These are phyloP conservation scores for Apamea monoglypha DNA, from an alignment of 2,888 invertebrate species.

Conservation along the genomic window DNA sequence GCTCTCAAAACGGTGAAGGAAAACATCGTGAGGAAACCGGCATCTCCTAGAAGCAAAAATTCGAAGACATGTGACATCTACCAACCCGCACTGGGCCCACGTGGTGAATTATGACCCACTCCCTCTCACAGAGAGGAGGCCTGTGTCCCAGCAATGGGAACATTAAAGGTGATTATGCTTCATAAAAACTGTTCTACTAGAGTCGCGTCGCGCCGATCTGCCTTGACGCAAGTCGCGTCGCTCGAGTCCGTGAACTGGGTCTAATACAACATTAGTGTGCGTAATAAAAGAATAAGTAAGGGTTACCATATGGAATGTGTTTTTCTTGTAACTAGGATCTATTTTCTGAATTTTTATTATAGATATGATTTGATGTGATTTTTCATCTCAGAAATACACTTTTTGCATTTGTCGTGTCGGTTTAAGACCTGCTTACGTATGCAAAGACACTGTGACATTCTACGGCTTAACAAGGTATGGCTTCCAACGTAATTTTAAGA, in stretches of 20 bases:
- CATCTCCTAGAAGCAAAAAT: too few species aligned
- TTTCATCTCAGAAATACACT: conserved; percentile 39
- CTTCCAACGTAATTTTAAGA: conserved; percentile 41
- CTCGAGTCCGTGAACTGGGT: neutral
- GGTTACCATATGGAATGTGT: conserved; percentile 60
- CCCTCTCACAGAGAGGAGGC: too few species aligned
- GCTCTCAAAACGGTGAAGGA: too few species aligned
- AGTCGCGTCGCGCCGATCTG: neutral
- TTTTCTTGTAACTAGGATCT: conserved; percentile 65
- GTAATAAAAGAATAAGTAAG: conserved; percentile 73
- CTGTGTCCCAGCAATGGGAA: too few species aligned
- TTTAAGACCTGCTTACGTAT: conserved; percentile 30
- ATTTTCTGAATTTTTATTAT: conserved; percentile 60
- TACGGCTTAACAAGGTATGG: conserved; percentile 26
- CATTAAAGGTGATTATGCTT: too few species aligned
- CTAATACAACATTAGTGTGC: conserved; percentile 67
- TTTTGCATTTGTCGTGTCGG: conserved; percentile 17
- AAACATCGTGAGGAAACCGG: too few species aligned
- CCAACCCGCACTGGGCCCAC: too few species aligned
- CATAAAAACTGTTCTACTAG: neutral
- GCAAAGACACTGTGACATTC: conserved; percentile 15
- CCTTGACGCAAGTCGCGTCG: neutral
- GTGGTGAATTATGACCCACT: too few species aligned
- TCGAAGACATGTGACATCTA: too few species aligned
- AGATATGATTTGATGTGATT: conserved; percentile 52